These are phyloP conservation scores for Aix galericulata DNA, from an alignment of 2,113 vertebrate species.

Conservation along the genomic window DNA sequence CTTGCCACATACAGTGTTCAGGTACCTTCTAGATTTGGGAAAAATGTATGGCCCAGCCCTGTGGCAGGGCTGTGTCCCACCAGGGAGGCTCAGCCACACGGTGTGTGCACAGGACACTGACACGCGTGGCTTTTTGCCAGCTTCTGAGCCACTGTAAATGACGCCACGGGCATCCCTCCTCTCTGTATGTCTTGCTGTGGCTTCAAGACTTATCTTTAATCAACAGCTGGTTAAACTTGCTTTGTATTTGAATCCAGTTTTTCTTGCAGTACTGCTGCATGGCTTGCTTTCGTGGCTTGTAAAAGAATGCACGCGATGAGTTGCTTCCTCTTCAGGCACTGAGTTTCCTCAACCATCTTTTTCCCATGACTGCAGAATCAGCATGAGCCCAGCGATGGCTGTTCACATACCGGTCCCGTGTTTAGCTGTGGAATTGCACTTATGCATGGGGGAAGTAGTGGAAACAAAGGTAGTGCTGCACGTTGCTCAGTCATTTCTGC, in stretches of 20 bases:
- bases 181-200: background rate
- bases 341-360: background rate
- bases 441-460: background rate
- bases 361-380: background rate
- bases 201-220: background rate
- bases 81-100: background rate
- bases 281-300: background rate
- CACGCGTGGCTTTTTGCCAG: accelerated
- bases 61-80: background rate
- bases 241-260: background rate
- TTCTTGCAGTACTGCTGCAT: background rate
- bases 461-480: background rate
- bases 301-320: accelerated
- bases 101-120: background rate
- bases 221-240: background rate
- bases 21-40: background rate
- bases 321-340: accelerated
- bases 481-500: background rate
- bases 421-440: background rate
- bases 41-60: background rate
- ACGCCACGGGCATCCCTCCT: background rate
- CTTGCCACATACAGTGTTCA: accelerated
- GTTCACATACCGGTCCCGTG: accelerated
- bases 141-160: background rate
- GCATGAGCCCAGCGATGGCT: accelerated